Evolutionary conservation across 2,888 invertebrate genomes (phyloP), one percentile per base, ranked within the genome.

Genomic region (Peribatodes rhomboidaria): DNA sequence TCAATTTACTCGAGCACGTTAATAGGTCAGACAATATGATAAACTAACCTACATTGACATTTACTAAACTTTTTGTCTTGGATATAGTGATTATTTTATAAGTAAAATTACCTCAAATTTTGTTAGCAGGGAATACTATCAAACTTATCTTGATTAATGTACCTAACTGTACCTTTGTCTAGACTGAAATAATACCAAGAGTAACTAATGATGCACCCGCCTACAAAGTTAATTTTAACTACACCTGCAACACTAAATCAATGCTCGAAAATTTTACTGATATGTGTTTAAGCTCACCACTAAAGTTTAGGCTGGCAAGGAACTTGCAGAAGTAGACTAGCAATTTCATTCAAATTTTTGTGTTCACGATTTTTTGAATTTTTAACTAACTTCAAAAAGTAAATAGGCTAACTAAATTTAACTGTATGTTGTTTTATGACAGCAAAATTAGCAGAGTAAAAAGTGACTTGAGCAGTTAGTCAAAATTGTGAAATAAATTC

Each of bases 241-340:
- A 42, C 54, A 54, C 54, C 54, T 41, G 54, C 14, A 20, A 14
- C 47, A 16, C 31, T 49, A 49, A 49, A 22, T 44, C 44, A 20
- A 13, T 6, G 10, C 16, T 39, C 14, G 3, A 44, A 44, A 20
- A 2, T 44, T 2, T 14, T 14, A 39, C 35, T 35, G 35, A 35
- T 35, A 18, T 16, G 27, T 27, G 27, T 27, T 2, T 2, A 27
- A 27, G 3, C 27, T 4, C 2, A 27, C 27, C 27, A 27, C 27
- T 4, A 27, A 4, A 4, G 27, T 27, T 27, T 27, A 6, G 27
- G 27, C 3, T 27, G 27, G 6, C 27, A 27, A 27, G 27, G 2
- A 27, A 27, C 6, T 27, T 27, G 27, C 27, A 27, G 27, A 27
- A 27, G 27, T 27, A 4, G 27, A 27, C 27, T 27, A n/a, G n/a